Percentiles rank a stretch among this genome's conserved stretches.
These are phyloP conservation scores for Drosophila lutescens DNA, from an alignment of 2,888 invertebrate species.

Conservation along the genomic window DNA sequence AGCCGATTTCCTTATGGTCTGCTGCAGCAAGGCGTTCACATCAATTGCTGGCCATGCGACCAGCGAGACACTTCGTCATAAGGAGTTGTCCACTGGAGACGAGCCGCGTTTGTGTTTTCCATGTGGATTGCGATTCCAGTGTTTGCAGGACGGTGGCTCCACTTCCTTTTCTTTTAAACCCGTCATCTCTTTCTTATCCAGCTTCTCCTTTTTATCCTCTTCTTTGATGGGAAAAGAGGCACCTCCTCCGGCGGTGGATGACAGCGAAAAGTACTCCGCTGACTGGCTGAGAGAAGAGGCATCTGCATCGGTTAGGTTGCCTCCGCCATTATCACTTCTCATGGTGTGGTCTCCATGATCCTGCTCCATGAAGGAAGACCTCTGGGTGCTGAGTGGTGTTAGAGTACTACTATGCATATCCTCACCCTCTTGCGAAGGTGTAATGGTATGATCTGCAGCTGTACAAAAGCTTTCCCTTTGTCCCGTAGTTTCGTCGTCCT, in stretches of 20 bases:
- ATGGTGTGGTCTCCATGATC: conserved; percentile 71
- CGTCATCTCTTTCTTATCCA: conserved; percentile 6
- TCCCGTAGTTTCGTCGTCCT: conserved; percentile 58
- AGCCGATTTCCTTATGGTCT: conserved; percentile 83
- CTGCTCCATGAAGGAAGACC: conserved; percentile 52
- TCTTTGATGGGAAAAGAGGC: conserved; percentile 24
- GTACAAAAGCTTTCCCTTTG: conserved; percentile 71
- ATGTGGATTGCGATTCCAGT: conserved; percentile 80
- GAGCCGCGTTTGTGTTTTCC: conserved; percentile 74
- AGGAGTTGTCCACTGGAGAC: conserved; percentile 79
- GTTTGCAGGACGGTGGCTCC: conserved; percentile 47
- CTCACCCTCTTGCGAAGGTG: conserved; percentile 54
- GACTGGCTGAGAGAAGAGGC: conserved; percentile 82
- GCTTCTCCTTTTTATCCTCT: conserved; percentile 6
- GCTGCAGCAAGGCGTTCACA: conserved; percentile 83
- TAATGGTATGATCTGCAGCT: conserved; percentile 68
- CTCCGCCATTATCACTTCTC: conserved; percentile 62
- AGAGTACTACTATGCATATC: conserved; percentile 72
- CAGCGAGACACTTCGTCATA: conserved; percentile 85
- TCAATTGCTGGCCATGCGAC: conserved; percentile 85
- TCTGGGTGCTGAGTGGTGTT: conserved; percentile 76
- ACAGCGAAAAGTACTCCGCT: conserved; percentile 82
- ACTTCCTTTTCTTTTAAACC: conserved; percentile 10
- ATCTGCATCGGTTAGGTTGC: conserved; percentile 69
- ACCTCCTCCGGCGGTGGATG: conserved; percentile 61